Evolutionary conservation across 2,113 vertebrate species (phyloP), one percentile per base, ranked within the genome.

Genomic region (Engraulis encrasicolus): DNA sequence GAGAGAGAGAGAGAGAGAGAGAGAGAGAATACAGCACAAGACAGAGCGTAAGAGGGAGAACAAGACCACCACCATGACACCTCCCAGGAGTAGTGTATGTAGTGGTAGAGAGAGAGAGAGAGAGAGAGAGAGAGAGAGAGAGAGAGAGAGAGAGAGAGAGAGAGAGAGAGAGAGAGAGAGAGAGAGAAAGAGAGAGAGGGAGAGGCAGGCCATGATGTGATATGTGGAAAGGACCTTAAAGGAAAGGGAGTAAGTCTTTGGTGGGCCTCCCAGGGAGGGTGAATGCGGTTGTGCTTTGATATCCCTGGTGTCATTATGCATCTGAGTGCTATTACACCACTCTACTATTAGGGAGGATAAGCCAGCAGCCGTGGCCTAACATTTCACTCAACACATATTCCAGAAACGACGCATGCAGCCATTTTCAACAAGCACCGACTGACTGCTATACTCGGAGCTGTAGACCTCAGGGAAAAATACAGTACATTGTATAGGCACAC

Each of bases 261-360:
- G 66, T 74, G 66, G 66, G 66, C 66, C 66, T 74, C 66, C 4
- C 23, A 11, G 12, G 58, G 58, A 11, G 12, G 58, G 58, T 27
- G 27, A 2, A 31, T 66, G 58, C 14, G 58, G 58, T 66, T 66
- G 58, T 34, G 66, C 31, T 74, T 74, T 36, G 27, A 74, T 74
- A 74, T 74, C 11, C 66, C 66, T 74, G 66, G 66, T 74, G 66
- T 34, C 66, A 34, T 74, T 74, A 74, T 74, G 31, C 31, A 74
- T 74, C 66, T 74, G 66, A 74, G 31, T 15, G 17, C 31, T 74
- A 74, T 74, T 74, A 74, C 7, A 74, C n/a, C n/a, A n/a, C 66
- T 36, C 66, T 74, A 31, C 31, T 34, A 74, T 74, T 74, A 74
- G 17, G 66, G n/a, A n/a, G 66, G 66, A 74, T 74, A 74, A 74